These are phyloP conservation scores for Pygocentrus nattereri DNA, from an alignment of 2,797 vertebrate genomes.

Conservation along the genomic window DNA sequence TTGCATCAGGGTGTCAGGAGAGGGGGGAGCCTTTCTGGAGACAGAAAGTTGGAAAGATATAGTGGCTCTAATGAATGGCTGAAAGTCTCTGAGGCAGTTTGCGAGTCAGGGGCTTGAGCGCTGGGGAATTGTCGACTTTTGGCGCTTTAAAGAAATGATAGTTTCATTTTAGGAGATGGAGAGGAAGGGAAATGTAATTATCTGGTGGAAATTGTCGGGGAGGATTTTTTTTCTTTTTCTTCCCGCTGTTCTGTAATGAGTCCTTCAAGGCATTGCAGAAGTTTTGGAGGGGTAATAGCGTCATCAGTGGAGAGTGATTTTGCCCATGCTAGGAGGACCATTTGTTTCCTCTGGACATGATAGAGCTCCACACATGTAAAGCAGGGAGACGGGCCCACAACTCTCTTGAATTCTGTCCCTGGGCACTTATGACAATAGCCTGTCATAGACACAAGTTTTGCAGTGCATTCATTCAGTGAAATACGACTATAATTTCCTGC, in stretches of 20 bases:
- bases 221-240: conserved; percentile 42
- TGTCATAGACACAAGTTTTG: conserved; percentile 6
- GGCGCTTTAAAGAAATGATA: conserved; percentile 70
- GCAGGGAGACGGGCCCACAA: background rate
- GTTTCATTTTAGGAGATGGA: conserved; percentile 66
- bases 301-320: conserved; percentile 62
- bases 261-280: conserved; percentile 74
- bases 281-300: conserved; percentile 72
- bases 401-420: background rate
- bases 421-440: conserved; percentile 4
- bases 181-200: conserved; percentile 73
- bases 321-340: conserved; percentile 48
- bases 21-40: background rate
- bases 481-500: background rate
- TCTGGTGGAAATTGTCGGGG: conserved; percentile 70
- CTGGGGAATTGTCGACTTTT: conserved; percentile 66
- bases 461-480: background rate
- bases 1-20: conserved; percentile 30
- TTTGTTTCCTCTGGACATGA: conserved; percentile 27
- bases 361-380: conserved; percentile 40
- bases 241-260: conserved; percentile 76
- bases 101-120: conserved; percentile 57
- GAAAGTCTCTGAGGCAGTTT: conserved; percentile 62
- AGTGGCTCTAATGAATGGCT: conserved; percentile 58
- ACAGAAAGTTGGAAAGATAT: conserved; percentile 27